Evolutionary conservation across 2,888 invertebrate genomes (phyloP).

Genomic region (Paralinhomoeus sp.): DNA sequence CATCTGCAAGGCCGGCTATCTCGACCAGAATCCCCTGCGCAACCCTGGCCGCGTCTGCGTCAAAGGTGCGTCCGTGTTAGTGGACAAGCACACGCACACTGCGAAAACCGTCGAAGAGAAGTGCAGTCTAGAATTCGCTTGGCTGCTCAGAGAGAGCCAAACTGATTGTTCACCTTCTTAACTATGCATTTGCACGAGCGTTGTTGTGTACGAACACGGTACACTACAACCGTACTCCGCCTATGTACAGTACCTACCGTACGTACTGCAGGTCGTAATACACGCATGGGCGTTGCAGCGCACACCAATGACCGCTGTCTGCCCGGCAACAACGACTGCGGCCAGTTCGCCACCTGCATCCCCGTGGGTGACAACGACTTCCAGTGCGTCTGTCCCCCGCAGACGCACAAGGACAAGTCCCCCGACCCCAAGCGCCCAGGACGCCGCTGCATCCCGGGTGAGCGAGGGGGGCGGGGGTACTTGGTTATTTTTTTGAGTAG

Average conservation of each 20-base stretch:
- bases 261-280: background rate
- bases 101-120: no score
- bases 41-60: conserved; percentile 22
- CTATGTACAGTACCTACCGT: no score
- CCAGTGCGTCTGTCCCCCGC: conserved; percentile 8
- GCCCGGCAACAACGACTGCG: conserved; percentile 21
- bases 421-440: conserved; percentile 12
- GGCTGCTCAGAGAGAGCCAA: no score
- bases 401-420: conserved; percentile 14
- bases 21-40: conserved; percentile 20
- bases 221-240: no score
- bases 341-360: conserved; percentile 19
- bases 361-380: conserved; percentile 9
- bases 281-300: no score
- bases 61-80: conserved; percentile 4
- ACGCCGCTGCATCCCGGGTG: conserved; percentile 13
- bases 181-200: no score
- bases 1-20: conserved; percentile 19
- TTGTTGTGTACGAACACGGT: no score
- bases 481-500: no score
- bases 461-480: no score
- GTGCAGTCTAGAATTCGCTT: no score
- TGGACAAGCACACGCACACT: no score
- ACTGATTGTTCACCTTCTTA: no score
- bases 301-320: conserved; percentile 11